Evolutionary conservation across 1,140 invertebrate species (phyloP).

Genomic region (Campodea augens): DNA sequence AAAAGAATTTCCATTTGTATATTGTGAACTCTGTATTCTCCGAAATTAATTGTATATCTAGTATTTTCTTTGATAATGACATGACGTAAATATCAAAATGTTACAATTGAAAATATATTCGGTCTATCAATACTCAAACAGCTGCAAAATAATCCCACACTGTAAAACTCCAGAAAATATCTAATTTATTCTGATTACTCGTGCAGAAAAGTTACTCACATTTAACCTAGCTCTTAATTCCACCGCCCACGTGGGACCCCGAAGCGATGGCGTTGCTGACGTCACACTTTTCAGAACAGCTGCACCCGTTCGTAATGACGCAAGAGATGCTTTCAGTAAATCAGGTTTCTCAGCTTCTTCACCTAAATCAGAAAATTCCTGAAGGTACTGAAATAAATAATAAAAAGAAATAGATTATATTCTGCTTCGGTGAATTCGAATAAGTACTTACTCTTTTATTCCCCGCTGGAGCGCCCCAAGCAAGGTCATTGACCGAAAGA

Average conservation of each 20-base stretch:
- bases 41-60: too few species aligned
- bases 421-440: neutral
- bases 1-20: too few species aligned
- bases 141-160: too few species aligned
- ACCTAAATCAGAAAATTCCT: slow-evolving; percentile 42
- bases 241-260: slow-evolving; percentile 30
- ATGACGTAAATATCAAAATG: too few species aligned
- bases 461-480: neutral
- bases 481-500: neutral
- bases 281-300: slow-evolving; percentile 23
- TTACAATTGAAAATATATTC: too few species aligned
- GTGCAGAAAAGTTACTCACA: slow-evolving; percentile 29
- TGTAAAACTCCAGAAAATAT: neutral
- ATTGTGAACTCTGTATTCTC: too few species aligned
- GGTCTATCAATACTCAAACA: too few species aligned
- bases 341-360: slow-evolving; percentile 64
- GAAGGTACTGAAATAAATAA: slow-evolving; percentile 57
- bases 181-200: neutral
- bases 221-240: slow-evolving; percentile 58
- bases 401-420: slow-evolving; percentile 25
- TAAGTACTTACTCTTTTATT: neutral
- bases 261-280: slow-evolving; percentile 39
- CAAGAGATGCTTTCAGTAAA: slow-evolving; percentile 50
- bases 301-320: slow-evolving; percentile 33
- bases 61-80: too few species aligned